Evolutionary conservation across 2,888 invertebrate species (phyloP), one percentile per base, ranked within the genome.

Genomic region (Oscheius myriophilus): DNA sequence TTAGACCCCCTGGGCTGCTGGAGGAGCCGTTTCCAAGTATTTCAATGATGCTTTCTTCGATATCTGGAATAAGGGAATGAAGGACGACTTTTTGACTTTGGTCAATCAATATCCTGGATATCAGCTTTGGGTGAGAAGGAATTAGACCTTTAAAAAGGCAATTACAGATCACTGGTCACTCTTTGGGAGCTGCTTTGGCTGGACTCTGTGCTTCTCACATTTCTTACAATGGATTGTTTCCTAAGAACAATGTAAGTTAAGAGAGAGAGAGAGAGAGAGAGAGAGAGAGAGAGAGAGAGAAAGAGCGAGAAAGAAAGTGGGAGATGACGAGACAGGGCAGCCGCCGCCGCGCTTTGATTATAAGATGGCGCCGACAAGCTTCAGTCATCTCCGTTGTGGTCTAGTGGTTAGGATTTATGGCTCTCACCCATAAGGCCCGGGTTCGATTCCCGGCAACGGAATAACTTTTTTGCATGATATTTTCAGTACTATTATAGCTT

Each of bases 161-260:
- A 25, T 23, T 63, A 52, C 26, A 63, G 63, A 49, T 65, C 1
- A 76, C 75, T 21, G 78, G 78, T 26, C 80, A 79, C 70, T 77
- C 75, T 42, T 69, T 81, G 49, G 77, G 82, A 52, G 82, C 79
- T 41, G 78, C 82, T 33, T 70, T 82, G 71, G 82, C 82, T 18
- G 76, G 76, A 0, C 67, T 82, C 16, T 75, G 78, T 59, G 79
- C 79, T 43, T 71, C 73, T 14, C 72, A 58, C 42, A 58, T 67
- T 26, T 49, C 45, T 4, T 43, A 41, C 42, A 57, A 67, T 18
- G 33, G 42, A 21, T 23, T 67, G 11, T 58, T 58, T 51, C 58
- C 58, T 7, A 66, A 63, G 12, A 55, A 67, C 45, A 63, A 73
- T 42, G 73, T 82, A 33, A 12, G 14, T 21, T 25, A 1, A 41